Base-by-base conservation (phyloP, 2,113 vertebrate species). In the Bufo bufo region DNA sequence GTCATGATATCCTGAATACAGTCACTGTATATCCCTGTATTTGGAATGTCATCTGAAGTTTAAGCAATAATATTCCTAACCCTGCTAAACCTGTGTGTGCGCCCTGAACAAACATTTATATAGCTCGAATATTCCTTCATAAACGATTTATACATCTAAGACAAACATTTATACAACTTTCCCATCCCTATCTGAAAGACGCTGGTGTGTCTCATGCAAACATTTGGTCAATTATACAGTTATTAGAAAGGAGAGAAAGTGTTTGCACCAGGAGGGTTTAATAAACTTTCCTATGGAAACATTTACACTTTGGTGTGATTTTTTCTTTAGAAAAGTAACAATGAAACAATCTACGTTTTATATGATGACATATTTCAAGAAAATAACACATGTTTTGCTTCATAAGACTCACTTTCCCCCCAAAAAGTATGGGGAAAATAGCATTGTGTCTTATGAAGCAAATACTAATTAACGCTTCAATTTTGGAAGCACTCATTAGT, bases 81-180 rank as follows among this genome's bases (percentile, higher is more conserved):
- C 49, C 13, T 59, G 50, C 59, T 20, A 9, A 43, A 66, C 63
- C 85, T 66, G 85, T 54, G 77, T 86, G 66, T 66, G 75, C 59
- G 20, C 61, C 85, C 49, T 86, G 20, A 79, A 75, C 75, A 86
- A 86, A 86, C 85, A 78, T 86, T 86, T 86, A 78, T 86, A 65
- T 47, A 66, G 75, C 74, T 19, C 16, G 61, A 77, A 86, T 86
- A 86, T 86, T 66, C n/a, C 61, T 86, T 65, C 49, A 52, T 52
- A 86, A 78, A 86, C 50, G 59, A 74, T 86, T 86, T 79, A 47
- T 63, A 63, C 85, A 66, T 86, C 59, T 52, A 77, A 79, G 74
- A 74, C 61, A 86, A 86, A 86, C 85, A 86, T 86, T 86, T 86
- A 69, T 86, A 86, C 75, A 23, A 78, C 43, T 54, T 86, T 86